Evolutionary conservation across 2,888 invertebrate species (phyloP), one percentile per base, ranked within the genome.

Genomic region (Eupsilia transversa): DNA sequence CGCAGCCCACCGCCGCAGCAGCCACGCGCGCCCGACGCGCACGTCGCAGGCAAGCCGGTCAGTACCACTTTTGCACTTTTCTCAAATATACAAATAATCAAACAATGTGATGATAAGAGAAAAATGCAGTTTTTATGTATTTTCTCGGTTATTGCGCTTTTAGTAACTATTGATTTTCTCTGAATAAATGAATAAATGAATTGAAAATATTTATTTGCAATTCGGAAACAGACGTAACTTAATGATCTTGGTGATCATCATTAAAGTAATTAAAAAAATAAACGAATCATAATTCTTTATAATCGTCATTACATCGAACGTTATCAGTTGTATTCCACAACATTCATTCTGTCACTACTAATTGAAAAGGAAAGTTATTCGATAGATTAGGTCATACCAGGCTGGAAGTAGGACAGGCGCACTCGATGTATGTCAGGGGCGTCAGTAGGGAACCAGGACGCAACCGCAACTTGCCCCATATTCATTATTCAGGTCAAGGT

Each of bases 1-100:
- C 92, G 94, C 71, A 93, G 93, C 83, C 93, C 94, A 23, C 94
- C 94, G 52, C 94, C 93, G 71, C 90, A 82, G 65, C 91, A 81
- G 67, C 81, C 91, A 20, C 90, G 91, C 4, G 86, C 84, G 35
- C 90, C 88, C 0, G 92, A 90, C 71, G 77, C 85, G 0, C 90
- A 85, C 27, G 87, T 82, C 17, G 82, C 86, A 3, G 71, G 84
- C 69, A 94, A 93, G 70, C 92, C 92, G 89, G 94, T 95, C 12
- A 68, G 80, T 76, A 52, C 23, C 56, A n/a, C n/a, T n/a, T n/a
- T 27, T 56, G 20, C 17, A 17, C 27, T 30, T 56, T 27, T 56
- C 27, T 56, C 30, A 30, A 56, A 56, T 56, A 56, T 17, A 9
- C 17, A 20, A 9, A 56, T 54, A 27, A 17, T 56, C 27, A 27